Conservation (phyloP, 1,140 invertebrate species). For the Pseudomyrmex dendroicus region DNA sequence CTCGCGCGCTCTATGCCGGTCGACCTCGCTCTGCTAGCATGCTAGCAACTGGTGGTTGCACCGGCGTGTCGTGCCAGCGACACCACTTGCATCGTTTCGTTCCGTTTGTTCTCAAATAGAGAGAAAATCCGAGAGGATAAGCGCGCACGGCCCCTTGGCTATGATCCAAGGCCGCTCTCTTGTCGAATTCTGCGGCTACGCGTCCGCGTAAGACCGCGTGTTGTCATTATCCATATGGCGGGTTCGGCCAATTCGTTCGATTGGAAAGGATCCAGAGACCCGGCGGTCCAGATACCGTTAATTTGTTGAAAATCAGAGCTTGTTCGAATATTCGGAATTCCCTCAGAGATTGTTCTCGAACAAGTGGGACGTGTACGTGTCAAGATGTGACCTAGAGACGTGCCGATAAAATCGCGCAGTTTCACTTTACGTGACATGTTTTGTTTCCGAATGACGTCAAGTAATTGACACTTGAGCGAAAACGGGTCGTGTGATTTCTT, state of each 20-base stretch:
- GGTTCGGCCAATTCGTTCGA: slow-evolving; percentile 8
- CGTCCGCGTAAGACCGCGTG: slow-evolving; percentile 21
- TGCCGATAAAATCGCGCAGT: not conserved
- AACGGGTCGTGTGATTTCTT: no score
- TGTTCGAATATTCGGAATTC: not conserved
- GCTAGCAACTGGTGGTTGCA: slow-evolving; percentile 85
- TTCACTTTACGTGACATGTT: not conserved
- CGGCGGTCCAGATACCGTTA: not conserved
- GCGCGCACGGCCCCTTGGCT: slow-evolving; percentile 80
- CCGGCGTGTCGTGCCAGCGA: slow-evolving; percentile 77
- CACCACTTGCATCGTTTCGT: slow-evolving; percentile 82
- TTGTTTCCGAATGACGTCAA: not conserved
- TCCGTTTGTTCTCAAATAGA: slow-evolving; percentile 85
- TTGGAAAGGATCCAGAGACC: not conserved
- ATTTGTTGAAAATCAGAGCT: slow-evolving; percentile 11
- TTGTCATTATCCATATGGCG: slow-evolving; percentile 25
- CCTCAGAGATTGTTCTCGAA: not conserved
- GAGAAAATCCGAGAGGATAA: slow-evolving; percentile 83
- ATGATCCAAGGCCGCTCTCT: slow-evolving; percentile 78
- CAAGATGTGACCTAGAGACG: not conserved
- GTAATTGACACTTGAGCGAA: slow-evolving; percentile 1
- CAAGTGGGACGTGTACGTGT: not conserved
- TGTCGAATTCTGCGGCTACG: slow-evolving; percentile 60
- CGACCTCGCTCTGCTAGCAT: slow-evolving; percentile 65
- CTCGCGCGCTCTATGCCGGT: slow-evolving; percentile 55